phyloP scores from a whole-genome alignment of 2,797 vertebrate species.

The Sphaeramia orbicularis region DNA sequence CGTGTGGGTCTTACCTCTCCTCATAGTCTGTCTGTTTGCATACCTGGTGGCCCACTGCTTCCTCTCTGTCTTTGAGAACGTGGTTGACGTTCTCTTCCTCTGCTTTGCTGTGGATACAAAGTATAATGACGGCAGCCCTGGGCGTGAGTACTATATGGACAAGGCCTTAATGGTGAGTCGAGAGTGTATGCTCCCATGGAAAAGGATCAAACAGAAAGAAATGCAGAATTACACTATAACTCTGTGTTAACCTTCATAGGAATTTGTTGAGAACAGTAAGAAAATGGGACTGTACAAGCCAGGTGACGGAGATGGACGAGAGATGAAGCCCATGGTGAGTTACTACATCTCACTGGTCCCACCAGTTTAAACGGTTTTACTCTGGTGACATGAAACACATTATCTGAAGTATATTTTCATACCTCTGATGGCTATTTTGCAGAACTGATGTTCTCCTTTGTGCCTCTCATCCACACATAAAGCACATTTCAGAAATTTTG shows the following conservation, averaged over 20 bases:
- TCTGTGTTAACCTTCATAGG: conserved; percentile 81
- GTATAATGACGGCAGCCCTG: conserved; percentile 95
- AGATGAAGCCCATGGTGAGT: conserved; percentile 97
- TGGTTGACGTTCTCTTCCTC: conserved; percentile 98
- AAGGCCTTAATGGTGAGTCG: conserved; percentile 95
- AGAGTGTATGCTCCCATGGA: neutral
- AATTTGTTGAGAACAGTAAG: conserved; percentile 94
- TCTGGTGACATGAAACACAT: too few species aligned
- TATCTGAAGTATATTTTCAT: too few species aligned
- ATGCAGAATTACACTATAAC: neutral
- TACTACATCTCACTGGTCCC: conserved; percentile 7
- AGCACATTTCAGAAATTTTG: too few species aligned
- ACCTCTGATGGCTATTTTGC: too few species aligned
- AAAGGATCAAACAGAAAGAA: neutral
- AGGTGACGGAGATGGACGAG: conserved; percentile 84
- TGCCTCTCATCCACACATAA: too few species aligned
- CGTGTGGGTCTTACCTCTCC: conserved; percentile 95
- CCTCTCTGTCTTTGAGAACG: conserved; percentile 98
- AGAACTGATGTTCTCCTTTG: too few species aligned
- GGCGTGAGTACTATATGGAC: conserved; percentile 97
- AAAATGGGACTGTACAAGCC: conserved; percentile 85
- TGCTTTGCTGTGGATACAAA: conserved; percentile 98
- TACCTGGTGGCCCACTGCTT: conserved; percentile 99
- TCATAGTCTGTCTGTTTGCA: conserved; percentile 96
- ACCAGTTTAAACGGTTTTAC: too few species aligned